phyloP scores from a whole-genome alignment of 2,113 vertebrate species.

The zebrafish (Danio rerio) region DNA sequence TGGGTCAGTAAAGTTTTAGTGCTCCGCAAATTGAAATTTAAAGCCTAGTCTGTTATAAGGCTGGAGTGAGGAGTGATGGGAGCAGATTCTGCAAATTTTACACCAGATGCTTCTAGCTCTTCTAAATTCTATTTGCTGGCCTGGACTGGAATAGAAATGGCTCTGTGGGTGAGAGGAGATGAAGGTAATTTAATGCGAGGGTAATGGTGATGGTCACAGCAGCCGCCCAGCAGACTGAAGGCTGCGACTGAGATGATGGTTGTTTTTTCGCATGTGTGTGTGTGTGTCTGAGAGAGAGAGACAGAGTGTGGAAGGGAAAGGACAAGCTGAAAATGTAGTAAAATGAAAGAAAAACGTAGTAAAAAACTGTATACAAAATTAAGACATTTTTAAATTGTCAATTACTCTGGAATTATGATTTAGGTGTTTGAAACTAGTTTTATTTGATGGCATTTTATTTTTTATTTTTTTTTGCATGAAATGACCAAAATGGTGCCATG shows the following conservation, averaged over 20 bases:
- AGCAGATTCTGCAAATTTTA: slow-evolving; percentile 18
- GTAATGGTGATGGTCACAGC: slow-evolving; percentile 41
- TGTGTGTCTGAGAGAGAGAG: too few species aligned
- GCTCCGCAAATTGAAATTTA: slow-evolving; percentile 31
- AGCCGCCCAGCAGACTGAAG: slow-evolving; percentile 25
- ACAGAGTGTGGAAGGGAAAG: background rate
- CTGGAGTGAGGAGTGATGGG: background rate
- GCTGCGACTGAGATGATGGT: slow-evolving; percentile 18
- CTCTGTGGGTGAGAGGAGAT: slow-evolving; percentile 20
- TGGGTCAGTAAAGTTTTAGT: slow-evolving; percentile 47
- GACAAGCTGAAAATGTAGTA: background rate
- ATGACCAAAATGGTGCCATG: too few species aligned
- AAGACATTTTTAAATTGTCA: too few species aligned
- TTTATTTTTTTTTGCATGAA: too few species aligned
- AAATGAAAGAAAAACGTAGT: too few species aligned
- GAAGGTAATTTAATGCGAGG: slow-evolving; percentile 31
- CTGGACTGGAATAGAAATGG: slow-evolving; percentile 9
- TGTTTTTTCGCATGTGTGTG: background rate
- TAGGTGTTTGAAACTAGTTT: too few species aligned
- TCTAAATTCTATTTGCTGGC: slow-evolving; percentile 36
- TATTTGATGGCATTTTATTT: too few species aligned
- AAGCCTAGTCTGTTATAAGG: slow-evolving; percentile 13
- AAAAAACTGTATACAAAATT: too few species aligned
- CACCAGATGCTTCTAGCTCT: slow-evolving; percentile 1
- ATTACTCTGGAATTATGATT: too few species aligned